Base-by-base conservation (phyloP, 2,113 vertebrate species). In the Cynocephalus volans region DNA sequence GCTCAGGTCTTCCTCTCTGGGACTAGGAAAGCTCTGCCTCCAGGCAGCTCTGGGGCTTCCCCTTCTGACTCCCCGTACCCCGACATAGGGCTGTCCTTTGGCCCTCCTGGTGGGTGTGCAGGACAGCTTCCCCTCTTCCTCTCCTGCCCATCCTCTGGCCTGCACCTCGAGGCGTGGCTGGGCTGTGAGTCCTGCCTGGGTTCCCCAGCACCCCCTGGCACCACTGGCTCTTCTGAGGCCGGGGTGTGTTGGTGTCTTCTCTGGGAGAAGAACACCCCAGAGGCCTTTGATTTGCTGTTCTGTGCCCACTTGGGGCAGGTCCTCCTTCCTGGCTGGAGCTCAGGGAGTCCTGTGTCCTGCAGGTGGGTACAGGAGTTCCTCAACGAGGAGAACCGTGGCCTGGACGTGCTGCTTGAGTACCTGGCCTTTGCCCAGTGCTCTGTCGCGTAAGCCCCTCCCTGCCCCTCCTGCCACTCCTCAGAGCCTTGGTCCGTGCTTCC, bases 401-500 rank as follows among this genome's bases (percentile, higher is more conserved):
- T 99, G 96, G 99, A 99, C 0, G 99, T 99, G 82, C 98, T 99
- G 3, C 99, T 99, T n/a, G 99, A 99, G 60, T 99, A 99, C 93
- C 98, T 99, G 77, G 99, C 99, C 52, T 99, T 99, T 0, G 99
- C 99, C 69, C 99, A 99, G 97, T 99, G 98, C 56, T 98, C 99
- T 0, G 98, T 99, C 96, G 97, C 98, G 99, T 99, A 98, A 90
- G 99, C 99, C 3, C 31, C 62, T 0, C 73, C 62, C 50, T 10
- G 0, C 6, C 23, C 80, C 85, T 48, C 8, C 2, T 6, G 9
- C n/a, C 1, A 1, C 28, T 58, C 28, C 88, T 45, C 26, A 6
- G 70, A 41, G 54, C n/a, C 56, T 17, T 5, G n/a, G 12, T 21
- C 33, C 62, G 0, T 0, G 8, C n/a, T 3, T 65, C n/a, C 45